Conservation (phyloP, 2,113 vertebrate genomes). For the Atrichornis clamosus region DNA sequence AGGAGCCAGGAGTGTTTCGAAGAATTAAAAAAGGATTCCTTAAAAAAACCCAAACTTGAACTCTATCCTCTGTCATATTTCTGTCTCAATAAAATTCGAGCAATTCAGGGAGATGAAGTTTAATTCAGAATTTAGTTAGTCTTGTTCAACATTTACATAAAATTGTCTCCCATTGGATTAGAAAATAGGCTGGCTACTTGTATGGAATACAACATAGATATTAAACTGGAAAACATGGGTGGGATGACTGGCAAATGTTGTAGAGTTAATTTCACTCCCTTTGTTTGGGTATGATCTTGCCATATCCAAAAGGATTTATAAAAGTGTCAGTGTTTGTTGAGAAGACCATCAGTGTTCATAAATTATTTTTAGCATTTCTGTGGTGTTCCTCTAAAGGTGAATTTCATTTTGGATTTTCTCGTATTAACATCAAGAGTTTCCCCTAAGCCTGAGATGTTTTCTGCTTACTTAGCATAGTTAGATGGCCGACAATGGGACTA, state of each 20-base stretch:
- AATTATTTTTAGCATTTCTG: neutral
- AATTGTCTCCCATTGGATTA: neutral
- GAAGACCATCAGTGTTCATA: neutral
- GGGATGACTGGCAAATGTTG: neutral
- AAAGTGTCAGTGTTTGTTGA: neutral
- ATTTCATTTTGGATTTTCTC: neutral
- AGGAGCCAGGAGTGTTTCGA: accelerated
- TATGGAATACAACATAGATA: neutral
- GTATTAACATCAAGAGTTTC: neutral
- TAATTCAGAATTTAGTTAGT: neutral
- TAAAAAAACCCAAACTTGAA: neutral
- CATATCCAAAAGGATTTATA: neutral
- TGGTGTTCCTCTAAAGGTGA: neutral
- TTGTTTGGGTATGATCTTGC: neutral
- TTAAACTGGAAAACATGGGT: neutral
- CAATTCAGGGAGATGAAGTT: neutral
- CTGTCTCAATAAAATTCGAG: neutral
- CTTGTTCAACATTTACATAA: neutral
- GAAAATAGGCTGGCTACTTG: neutral
- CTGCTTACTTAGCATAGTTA: neutral
- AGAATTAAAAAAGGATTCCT: neutral
- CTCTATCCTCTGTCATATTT: neutral
- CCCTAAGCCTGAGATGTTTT: neutral
- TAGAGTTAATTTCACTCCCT: neutral
- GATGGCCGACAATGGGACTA: neutral